phyloP scores from a whole-genome alignment of 53 echinoderm and acorn worm genomes.

The Echinarachnius parma region DNA sequence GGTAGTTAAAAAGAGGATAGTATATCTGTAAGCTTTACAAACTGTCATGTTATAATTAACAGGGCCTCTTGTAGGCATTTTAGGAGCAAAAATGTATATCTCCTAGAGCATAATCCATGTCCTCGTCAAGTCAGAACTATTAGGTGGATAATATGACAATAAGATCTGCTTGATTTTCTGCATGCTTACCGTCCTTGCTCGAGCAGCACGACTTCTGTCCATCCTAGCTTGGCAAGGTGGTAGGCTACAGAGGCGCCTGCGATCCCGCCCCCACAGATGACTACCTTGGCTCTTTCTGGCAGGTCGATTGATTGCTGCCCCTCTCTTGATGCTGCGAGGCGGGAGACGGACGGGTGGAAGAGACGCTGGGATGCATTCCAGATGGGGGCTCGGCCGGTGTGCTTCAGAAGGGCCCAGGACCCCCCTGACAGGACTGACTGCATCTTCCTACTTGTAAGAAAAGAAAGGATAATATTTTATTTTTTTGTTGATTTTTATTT shows the following conservation, averaged over 20 bases:
- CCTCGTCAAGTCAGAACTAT: no score
- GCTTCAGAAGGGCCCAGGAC: not conserved
- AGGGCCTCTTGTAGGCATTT: no score
- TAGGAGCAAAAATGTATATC: no score
- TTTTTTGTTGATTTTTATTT: no score
- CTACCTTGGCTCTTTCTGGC: conserved; percentile 73
- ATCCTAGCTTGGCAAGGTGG: conserved; percentile 81
- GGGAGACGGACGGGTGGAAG: conserved; percentile 1
- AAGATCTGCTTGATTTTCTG: not conserved
- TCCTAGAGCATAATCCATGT: no score
- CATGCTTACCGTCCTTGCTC: conserved; percentile 89
- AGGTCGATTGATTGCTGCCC: conserved; percentile 16
- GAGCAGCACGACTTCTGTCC: conserved; percentile 80
- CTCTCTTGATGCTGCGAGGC: not conserved
- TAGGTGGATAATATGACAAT: not conserved
- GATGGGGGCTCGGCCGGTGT: not conserved
- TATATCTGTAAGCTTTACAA: no score
- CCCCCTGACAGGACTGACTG: not conserved
- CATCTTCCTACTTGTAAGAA: not conserved
- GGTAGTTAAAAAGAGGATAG: no score
- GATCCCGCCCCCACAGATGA: conserved; percentile 88
- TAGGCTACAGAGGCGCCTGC: conserved; percentile 88
- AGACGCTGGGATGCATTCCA: conserved; percentile 18
- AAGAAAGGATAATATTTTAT: no score
- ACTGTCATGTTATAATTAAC: no score